Percentiles rank a stretch among this genome's conserved stretches.
These are phyloP conservation scores for Rotaria socialis DNA, from an alignment of 2,888 invertebrate species.

Conservation along the genomic window DNA sequence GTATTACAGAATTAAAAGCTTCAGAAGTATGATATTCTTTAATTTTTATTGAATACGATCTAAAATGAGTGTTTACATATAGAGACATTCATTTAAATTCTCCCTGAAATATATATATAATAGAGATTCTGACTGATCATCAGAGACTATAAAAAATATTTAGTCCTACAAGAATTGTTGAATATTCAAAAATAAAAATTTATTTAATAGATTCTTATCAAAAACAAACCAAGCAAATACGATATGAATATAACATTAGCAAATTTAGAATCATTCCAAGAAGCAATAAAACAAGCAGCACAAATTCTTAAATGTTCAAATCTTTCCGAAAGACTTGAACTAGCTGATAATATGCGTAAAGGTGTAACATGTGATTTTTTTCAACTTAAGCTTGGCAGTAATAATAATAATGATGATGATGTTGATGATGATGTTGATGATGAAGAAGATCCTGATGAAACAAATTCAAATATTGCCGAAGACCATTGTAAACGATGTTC, in stretches of 20 bases:
- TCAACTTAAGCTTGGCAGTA: neutral
- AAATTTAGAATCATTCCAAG: constrained; percentile 27
- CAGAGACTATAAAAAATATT: too few species aligned
- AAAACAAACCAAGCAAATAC: constrained; percentile 2
- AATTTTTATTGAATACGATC: too few species aligned
- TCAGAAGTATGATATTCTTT: neutral
- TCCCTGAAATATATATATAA: too few species aligned
- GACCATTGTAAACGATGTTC: neutral
- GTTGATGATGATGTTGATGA: neutral
- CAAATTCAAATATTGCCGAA: neutral
- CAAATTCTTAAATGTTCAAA: neutral
- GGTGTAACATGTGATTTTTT: constrained; percentile 13
- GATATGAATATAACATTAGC: neutral
- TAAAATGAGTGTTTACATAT: too few species aligned
- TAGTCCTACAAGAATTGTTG: too few species aligned
- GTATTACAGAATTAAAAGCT: neutral
- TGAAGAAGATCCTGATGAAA: neutral
- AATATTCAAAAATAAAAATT: neutral
- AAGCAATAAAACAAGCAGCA: constrained; percentile 12
- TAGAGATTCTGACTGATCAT: too few species aligned
- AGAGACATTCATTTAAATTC: too few species aligned
- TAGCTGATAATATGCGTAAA: constrained; percentile 32
- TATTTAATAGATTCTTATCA: neutral
- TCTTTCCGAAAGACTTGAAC: neutral
- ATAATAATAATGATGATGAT: neutral